Evolutionary conservation across 2,797 vertebrate genomes (phyloP), one percentile per base, ranked within the genome.

Genomic region (Melanotaenia nigrans): DNA sequence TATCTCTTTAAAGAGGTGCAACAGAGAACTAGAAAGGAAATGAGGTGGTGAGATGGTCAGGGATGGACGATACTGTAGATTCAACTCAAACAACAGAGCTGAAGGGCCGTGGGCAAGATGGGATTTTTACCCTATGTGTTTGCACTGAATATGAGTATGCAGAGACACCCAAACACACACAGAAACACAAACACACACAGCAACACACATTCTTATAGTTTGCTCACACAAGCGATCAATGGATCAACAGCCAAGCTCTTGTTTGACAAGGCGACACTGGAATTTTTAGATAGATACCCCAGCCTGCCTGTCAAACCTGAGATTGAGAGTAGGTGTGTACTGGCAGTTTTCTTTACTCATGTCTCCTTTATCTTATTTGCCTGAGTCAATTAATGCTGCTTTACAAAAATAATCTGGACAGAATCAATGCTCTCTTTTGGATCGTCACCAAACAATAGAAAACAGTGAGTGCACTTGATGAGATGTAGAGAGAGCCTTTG

Each of bases 111-210:
- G 78, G 82, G 85, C 47, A 68, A 81, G 79, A 77, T 75, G 83
- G 85, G 89, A 88, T 81, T 92, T 89, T 91, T 77, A 84, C 82
- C 89, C 85, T 87, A 92, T 82, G 90, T 92, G 92, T 94, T 94
- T 95, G 93, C 94, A 95, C 94, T 94, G 93, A 94, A 92, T 92
- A 90, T 76, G 84, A 90, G 90, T 94, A 93, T 94, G 89, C 90
- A 93, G 90, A 93, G 79, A 92, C 87, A 93, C 89, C 85, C 86
- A 87, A 75, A 92, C 55, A 87, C 65, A 82, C 64, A 65, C 61
- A 77, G 72, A 83, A 67, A 82, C 79, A 79, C 75, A 80, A 79
- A 82, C 82, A 75, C 62, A 87, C 63, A 67, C 51, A 22, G 30
- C 13, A 40, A 87, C 73, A 90, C 66, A 28, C 77, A 83, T 77